phyloP scores from a whole-genome alignment of 2,113 vertebrate species.

The Microcebus lehilahytsara region DNA sequence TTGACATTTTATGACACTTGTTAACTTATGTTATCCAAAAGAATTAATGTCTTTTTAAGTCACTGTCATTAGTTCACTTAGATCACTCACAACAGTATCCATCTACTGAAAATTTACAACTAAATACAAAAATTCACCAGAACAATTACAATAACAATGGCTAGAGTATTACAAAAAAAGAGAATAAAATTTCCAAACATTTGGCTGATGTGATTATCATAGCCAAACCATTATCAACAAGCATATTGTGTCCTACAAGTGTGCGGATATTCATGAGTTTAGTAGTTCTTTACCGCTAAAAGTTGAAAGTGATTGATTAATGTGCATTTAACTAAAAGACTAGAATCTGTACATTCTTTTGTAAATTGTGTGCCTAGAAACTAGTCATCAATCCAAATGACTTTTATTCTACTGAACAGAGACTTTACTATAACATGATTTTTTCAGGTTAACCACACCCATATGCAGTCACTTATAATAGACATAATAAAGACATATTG shows the following conservation, averaged over 20 bases:
- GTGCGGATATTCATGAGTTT: neutral
- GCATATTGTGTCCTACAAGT: neutral
- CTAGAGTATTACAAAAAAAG: neutral
- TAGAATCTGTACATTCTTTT: neutral
- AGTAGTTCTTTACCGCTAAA: neutral
- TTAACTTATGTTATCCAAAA: neutral
- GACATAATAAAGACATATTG: neutral
- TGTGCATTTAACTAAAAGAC: neutral
- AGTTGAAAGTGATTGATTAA: neutral
- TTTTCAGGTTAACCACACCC: neutral
- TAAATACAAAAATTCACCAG: neutral
- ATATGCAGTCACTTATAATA: neutral
- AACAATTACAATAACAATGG: neutral
- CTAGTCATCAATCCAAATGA: neutral
- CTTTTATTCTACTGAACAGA: neutral
- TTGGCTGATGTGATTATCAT: neutral
- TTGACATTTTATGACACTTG: neutral
- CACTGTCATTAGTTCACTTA: neutral
- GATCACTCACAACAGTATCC: neutral
- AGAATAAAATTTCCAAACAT: neutral
- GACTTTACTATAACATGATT: neutral
- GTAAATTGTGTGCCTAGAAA: neutral
- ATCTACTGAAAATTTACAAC: neutral
- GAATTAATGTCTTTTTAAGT: neutral
- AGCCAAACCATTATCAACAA: neutral